Percentiles rank a stretch among this genome's conserved stretches.
These are phyloP conservation scores for Protodeltote pygarga DNA, from an alignment of 2,888 invertebrate genomes.

Conservation along the genomic window DNA sequence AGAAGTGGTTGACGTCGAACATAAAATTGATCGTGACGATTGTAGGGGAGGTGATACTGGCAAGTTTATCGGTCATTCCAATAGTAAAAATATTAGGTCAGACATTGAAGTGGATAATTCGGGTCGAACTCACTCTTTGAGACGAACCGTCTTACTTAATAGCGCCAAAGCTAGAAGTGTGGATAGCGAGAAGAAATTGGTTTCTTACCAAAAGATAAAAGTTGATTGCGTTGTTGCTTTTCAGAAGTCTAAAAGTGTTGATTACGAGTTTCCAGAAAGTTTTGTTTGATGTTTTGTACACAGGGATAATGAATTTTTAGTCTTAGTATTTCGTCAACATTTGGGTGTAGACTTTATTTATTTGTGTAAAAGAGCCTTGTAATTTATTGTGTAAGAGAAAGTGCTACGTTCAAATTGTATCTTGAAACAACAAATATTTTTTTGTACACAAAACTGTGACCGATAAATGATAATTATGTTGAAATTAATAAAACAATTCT, in stretches of 20 bases:
- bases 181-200: constrained; percentile 71
- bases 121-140: constrained; percentile 72
- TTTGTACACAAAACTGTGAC: too few relatives aligned
- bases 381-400: not conserved
- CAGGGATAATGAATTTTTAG: constrained; percentile 4
- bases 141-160: constrained; percentile 83
- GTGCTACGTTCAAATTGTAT: too few relatives aligned
- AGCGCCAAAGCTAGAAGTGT: constrained; percentile 78
- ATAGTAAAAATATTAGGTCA: constrained; percentile 66
- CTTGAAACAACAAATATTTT: too few relatives aligned
- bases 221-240: constrained; percentile 79
- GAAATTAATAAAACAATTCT: too few relatives aligned
- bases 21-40: constrained; percentile 48
- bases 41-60: constrained; percentile 50
- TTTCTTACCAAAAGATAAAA: constrained; percentile 74
- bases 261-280: constrained; percentile 80
- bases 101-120: constrained; percentile 65
- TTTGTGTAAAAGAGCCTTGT: not conserved
- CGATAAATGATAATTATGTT: too few relatives aligned
- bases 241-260: constrained; percentile 76
- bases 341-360: not conserved
- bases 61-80: constrained; percentile 74
- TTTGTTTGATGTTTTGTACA: constrained; percentile 67
- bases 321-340: constrained; percentile 18
- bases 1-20: constrained; percentile 54